Evolutionary conservation across 2,888 invertebrate genomes (phyloP).

Genomic region (Baccha elongata): DNA sequence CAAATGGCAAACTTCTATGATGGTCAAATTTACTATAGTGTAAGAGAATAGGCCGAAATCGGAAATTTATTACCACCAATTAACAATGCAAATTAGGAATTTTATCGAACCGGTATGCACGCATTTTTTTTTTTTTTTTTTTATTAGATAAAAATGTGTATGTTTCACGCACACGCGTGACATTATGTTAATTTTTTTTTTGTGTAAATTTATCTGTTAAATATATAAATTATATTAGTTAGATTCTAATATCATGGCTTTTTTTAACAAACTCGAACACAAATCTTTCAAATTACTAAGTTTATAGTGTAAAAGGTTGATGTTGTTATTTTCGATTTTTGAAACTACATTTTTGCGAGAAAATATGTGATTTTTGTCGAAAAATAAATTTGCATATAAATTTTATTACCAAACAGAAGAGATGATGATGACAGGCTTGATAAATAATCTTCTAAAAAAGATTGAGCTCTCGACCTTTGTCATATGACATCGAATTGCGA

Average conservation of each 20-base stretch:
- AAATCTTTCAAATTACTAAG: conserved; percentile 20
- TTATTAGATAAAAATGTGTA: not conserved
- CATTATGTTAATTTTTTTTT: not conserved
- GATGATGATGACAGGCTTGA: too few species aligned
- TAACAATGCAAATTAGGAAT: conserved; percentile 8
- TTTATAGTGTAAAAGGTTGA: too few species aligned
- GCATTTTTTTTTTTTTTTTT: not conserved
- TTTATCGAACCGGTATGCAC: conserved; percentile 9
- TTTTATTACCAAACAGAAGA: too few species aligned
- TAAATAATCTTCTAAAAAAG: too few species aligned
- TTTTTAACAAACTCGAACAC: too few species aligned
- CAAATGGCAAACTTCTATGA: not conserved
- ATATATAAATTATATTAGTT: not conserved
- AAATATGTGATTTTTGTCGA: too few species aligned
- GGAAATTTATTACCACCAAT: not conserved
- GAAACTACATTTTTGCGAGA: too few species aligned
- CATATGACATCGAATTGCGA: too few species aligned
- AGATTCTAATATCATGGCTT: not conserved
- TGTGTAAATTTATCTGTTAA: not conserved
- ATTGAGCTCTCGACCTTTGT: too few species aligned
- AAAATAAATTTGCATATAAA: too few species aligned
- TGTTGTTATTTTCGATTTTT: too few species aligned
- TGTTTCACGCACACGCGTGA: not conserved
- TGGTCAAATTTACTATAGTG: not conserved
- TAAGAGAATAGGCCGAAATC: not conserved